Evolutionary conservation across 2,113 vertebrate species (phyloP), one percentile per base, ranked within the genome.

Genomic region (Gadus chalcogrammus): DNA sequence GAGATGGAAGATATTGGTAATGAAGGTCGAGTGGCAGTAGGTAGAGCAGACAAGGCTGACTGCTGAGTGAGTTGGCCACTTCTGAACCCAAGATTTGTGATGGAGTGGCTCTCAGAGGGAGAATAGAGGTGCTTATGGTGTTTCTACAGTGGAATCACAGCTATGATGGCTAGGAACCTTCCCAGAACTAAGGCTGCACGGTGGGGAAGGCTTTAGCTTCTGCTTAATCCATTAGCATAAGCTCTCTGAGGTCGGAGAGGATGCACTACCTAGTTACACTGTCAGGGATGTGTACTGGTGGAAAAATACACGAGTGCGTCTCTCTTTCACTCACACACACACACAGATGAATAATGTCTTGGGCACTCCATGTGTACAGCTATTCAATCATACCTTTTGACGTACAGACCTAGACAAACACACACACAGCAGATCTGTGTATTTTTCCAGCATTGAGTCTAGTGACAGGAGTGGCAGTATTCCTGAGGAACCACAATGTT

Each of bases 231-330:
- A 74, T 88, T 78, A 84, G 76, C 70, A 63, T 59, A 35, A 67
- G 60, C 65, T 73, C 53, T 61, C 68, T 16, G 68, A 82, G 85
- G 76, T 85, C 82, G 80, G 75, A 69, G 66, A 80, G 85, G 78
- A 87, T 79, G 67, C 76, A 77, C 67, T 80, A 81, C 85, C 85
- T 82, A 85, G 79, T 80, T 79, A 76, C 20, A 42, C 83, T 75
- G 83, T 83, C 81, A 83, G 75, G 79, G 65, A 72, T 68, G 73
- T 28, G 22, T 48, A 56, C 78, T 75, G 71, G 75, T 84, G 77
- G 79, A 85, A 31, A 70, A 31, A 64, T 48, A 81, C 64, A 72
- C 71, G 31, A 4, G 31, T 35, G 31, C 6, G 4, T 35, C 31
- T 35, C 31, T 35, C 31, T 35, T 7, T 35, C 31, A 24, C 52